Conservation (phyloP, 2,797 vertebrate genomes). For the Danio choprae region DNA sequence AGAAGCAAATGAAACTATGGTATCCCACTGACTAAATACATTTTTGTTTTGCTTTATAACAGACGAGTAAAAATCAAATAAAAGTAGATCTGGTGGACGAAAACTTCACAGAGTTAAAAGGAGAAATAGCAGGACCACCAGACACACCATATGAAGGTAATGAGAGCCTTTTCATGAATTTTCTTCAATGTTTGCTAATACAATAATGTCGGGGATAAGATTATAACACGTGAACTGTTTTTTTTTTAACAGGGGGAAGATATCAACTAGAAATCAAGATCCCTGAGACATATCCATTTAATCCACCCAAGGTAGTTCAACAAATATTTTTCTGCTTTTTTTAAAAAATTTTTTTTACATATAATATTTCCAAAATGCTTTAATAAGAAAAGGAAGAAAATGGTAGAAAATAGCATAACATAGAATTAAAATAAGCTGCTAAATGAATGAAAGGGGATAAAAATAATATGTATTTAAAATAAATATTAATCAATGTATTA, state of each 20-base stretch:
- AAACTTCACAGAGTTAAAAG: slow-evolving; percentile 99
- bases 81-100: slow-evolving; percentile 99
- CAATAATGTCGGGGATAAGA: neutral
- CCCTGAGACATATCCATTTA: slow-evolving; percentile 99
- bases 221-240: neutral
- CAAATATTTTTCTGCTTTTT: no score
- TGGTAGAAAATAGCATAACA: no score
- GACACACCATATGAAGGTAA: slow-evolving; percentile 98
- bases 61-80: slow-evolving; percentile 99
- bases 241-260: slow-evolving; percentile 84
- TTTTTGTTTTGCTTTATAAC: slow-evolving; percentile 62
- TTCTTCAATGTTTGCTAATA: neutral
- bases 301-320: slow-evolving; percentile 93
- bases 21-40: neutral
- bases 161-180: slow-evolving; percentile 60
- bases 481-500: no score
- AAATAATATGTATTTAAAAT: no score
- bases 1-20: neutral
- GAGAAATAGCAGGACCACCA: slow-evolving; percentile 98
- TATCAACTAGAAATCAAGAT: slow-evolving; percentile 99
- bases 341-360: no score
- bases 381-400: no score
- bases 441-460: no score
- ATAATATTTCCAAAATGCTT: no score
- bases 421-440: no score